Conservation (phyloP, 1,140 invertebrate genomes). For the Laupala kohalensis region DNA sequence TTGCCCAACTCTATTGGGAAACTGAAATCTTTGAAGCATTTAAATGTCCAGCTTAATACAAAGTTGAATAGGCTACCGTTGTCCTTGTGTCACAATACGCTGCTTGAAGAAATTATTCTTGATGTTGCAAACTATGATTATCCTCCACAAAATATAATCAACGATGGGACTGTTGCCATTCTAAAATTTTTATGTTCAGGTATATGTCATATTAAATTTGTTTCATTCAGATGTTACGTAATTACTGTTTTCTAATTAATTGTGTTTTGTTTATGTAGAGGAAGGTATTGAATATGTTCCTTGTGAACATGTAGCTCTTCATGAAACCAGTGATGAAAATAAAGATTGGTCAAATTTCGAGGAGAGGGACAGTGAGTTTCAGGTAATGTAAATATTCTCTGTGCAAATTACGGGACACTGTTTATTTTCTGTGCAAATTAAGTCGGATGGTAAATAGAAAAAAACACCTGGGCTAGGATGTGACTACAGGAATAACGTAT, state of each 20-base stretch:
- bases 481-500: no score
- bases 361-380: neutral
- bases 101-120: constrained; percentile 40
- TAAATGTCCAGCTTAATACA: constrained; percentile 44
- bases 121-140: constrained; percentile 45
- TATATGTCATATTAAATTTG: constrained; percentile 21
- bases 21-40: constrained; percentile 38
- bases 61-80: constrained; percentile 42
- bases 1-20: constrained; percentile 49
- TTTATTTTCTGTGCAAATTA: no score
- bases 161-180: constrained; percentile 43
- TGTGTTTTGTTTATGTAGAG: neutral
- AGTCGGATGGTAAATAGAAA: no score
- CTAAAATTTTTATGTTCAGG: constrained; percentile 46
- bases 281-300: constrained; percentile 25
- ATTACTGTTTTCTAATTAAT: neutral
- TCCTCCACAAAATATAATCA: constrained; percentile 43
- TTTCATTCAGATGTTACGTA: constrained; percentile 18
- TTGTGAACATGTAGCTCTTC: neutral
- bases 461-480: no score
- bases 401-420: no score
- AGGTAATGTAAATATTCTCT: neutral
- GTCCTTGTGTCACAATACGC: constrained; percentile 42
- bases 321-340: neutral
- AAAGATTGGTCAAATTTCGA: neutral